These are phyloP conservation scores for Spisula solida DNA, from an alignment of 2,888 invertebrate genomes.

Conservation along the genomic window DNA sequence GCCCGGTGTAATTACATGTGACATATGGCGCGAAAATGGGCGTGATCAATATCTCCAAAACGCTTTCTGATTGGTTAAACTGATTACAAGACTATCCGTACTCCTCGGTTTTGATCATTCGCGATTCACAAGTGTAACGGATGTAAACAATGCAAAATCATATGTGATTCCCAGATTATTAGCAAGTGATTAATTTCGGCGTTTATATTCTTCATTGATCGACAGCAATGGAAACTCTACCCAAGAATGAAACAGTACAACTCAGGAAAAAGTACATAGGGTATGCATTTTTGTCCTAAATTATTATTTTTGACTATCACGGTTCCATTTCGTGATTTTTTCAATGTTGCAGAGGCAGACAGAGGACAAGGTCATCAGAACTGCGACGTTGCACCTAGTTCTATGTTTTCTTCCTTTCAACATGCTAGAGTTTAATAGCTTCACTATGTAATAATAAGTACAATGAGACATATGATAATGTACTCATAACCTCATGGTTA, in stretches of 20 bases:
- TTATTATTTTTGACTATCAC: not conserved
- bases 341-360: not conserved
- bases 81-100: slow-evolving; percentile 38
- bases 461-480: too few relatives aligned
- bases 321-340: not conserved
- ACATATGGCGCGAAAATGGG: slow-evolving; percentile 59
- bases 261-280: slow-evolving; percentile 75
- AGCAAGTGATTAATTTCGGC: not conserved
- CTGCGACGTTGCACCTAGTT: not conserved
- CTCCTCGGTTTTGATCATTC: slow-evolving; percentile 21
- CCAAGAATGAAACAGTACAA: slow-evolving; percentile 72
- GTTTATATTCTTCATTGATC: not conserved
- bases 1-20: not conserved
- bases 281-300: slow-evolving; percentile 55
- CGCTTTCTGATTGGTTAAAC: slow-evolving; percentile 4
- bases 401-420: too few relatives aligned
- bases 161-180: not conserved
- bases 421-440: too few relatives aligned
- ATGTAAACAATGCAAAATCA: slow-evolving; percentile 31
- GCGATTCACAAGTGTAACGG: slow-evolving; percentile 31
- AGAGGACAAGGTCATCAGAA: slow-evolving; percentile 11
- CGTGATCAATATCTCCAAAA: slow-evolving; percentile 23
- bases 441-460: too few relatives aligned
- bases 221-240: slow-evolving; percentile 69
- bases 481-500: too few relatives aligned